These are phyloP conservation scores for Trogon melanurus DNA, from an alignment of 2,113 vertebrate species.

Conservation along the genomic window DNA sequence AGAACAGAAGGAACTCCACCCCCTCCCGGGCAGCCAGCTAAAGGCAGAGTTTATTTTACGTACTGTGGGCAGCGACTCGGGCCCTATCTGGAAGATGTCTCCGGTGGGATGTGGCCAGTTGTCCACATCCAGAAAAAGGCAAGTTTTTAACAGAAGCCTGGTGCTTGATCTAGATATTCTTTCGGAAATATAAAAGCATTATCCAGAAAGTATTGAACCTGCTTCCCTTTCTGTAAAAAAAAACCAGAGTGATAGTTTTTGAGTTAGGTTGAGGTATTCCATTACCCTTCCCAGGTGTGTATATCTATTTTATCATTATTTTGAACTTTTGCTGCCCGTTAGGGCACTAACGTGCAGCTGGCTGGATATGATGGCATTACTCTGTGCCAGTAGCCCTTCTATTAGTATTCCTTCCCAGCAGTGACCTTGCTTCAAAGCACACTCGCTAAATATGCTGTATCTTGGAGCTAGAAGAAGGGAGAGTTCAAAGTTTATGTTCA, in stretches of 20 bases:
- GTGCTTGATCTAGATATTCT: not conserved
- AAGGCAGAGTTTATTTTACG: slow-evolving; percentile 97
- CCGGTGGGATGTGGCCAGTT: slow-evolving; percentile 98
- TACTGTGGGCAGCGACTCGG: slow-evolving; percentile 93
- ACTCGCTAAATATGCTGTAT: not conserved
- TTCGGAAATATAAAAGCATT: not conserved
- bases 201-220: not conserved
- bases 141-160: slow-evolving; percentile 19
- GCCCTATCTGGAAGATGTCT: slow-evolving; percentile 93
- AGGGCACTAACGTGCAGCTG: not conserved
- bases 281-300: not conserved
- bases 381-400: not conserved
- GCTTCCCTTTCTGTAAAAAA: not conserved
- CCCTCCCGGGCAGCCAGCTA: slow-evolving; percentile 93
- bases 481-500: not conserved
- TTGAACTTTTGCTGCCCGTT: not conserved
- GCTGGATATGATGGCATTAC: not conserved
- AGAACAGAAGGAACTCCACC: slow-evolving; percentile 94
- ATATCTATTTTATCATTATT: not conserved
- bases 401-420: not conserved
- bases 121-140: slow-evolving; percentile 99
- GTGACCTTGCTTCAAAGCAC: not conserved
- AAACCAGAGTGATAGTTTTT: not conserved
- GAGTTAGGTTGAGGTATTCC: not conserved
- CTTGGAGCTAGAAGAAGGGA: not conserved